Percentiles rank a stretch among this genome's conserved stretches.
Evolutionary conservation across 1,140 invertebrate species (phyloP).

Genomic region (Drosophila parvula): DNA sequence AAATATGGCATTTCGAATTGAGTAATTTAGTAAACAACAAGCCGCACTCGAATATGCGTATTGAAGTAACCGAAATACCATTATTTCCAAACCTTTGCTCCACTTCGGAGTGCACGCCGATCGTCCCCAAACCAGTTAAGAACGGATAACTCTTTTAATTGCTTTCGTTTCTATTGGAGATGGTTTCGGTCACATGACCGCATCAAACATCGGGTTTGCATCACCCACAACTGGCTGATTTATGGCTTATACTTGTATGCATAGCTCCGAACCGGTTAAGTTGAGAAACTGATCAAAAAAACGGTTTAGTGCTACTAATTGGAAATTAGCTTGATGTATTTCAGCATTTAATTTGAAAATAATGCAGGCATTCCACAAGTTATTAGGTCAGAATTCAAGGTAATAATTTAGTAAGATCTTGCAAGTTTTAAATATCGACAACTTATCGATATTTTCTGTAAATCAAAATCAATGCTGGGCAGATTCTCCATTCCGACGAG

Average conservation of each 20-base stretch:
- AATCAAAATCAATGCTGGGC: background rate
- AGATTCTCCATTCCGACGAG: background rate
- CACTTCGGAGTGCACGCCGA: conserved; percentile 33
- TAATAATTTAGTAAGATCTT: background rate
- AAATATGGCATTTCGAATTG: conserved; percentile 34
- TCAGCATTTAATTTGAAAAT: background rate
- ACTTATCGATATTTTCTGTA: background rate
- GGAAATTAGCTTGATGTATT: conserved; percentile 1
- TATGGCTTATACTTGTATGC: conserved; percentile 4
- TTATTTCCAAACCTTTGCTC: conserved; percentile 14
- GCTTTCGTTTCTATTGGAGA: conserved; percentile 17
- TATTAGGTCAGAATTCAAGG: background rate
- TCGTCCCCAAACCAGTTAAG: conserved; percentile 26
- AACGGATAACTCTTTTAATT: conserved; percentile 20
- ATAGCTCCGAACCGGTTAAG: conserved; percentile 6
- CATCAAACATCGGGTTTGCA: conserved; percentile 14
- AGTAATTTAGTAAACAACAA: conserved; percentile 30
- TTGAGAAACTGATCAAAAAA: background rate
- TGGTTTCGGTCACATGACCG: conserved; percentile 18
- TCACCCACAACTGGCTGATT: conserved; percentile 16
- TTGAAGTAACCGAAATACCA: conserved; percentile 36
- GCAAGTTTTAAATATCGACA: background rate
- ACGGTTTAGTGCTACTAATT: background rate
- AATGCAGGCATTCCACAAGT: background rate
- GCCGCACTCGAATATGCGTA: conserved; percentile 6